A percentile compares a stretch with the other conserved stretches of the same genome.
These are phyloP conservation scores for Hermodice carunculata DNA, from an alignment of 2,888 invertebrate species.

Conservation along the genomic window DNA sequence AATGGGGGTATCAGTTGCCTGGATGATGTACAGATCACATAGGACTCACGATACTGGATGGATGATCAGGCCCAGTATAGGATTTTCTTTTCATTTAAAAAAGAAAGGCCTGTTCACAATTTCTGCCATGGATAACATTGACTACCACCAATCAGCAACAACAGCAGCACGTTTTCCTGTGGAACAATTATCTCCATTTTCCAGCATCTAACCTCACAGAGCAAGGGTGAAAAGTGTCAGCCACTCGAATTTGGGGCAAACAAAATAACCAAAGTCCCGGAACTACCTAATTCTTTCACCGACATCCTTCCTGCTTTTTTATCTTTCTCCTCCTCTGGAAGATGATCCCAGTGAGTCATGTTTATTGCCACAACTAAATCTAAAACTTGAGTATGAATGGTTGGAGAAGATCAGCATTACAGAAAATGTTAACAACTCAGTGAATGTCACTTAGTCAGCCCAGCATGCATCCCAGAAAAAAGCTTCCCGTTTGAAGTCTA, in stretches of 20 bases:
- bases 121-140: slow-evolving; percentile 41
- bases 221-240: slow-evolving; percentile 14
- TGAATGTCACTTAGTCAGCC: slow-evolving; percentile 16
- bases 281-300: slow-evolving; percentile 31
- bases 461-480: slow-evolving; percentile 13
- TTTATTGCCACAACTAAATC: not conserved
- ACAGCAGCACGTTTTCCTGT: slow-evolving; percentile 31
- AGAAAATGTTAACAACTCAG: not conserved
- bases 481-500: not conserved
- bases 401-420: slow-evolving; percentile 4
- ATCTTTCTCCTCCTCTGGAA: slow-evolving; percentile 10
- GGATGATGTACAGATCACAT: too few species aligned
- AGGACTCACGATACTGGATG: too few species aligned
- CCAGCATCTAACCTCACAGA: slow-evolving; percentile 29
- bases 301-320: slow-evolving; percentile 27
- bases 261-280: slow-evolving; percentile 17
- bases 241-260: not conserved
- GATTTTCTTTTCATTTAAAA: too few species aligned
- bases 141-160: slow-evolving; percentile 37
- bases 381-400: slow-evolving; percentile 18
- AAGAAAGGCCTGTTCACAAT: slow-evolving; percentile 38
- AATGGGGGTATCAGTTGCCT: too few species aligned
- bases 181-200: slow-evolving; percentile 39
- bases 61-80: too few species aligned
- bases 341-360: not conserved